These are phyloP conservation scores for Aotus griseimembra DNA, from an alignment of 2,797 vertebrate genomes.

Conservation along the genomic window DNA sequence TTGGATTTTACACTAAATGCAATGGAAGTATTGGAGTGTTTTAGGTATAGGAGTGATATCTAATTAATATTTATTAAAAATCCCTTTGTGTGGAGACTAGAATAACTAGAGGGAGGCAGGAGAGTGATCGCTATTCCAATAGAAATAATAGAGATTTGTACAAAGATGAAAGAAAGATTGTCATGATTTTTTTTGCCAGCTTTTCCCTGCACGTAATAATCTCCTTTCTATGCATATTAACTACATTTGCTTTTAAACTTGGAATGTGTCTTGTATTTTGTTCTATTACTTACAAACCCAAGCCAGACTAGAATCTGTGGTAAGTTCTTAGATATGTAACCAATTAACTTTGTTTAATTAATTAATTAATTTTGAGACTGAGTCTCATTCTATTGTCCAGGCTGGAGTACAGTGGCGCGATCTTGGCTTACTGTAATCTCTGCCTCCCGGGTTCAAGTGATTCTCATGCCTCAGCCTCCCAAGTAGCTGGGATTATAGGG, in stretches of 20 bases:
- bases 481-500: background rate
- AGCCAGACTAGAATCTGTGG: background rate
- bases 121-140: background rate
- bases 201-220: background rate
- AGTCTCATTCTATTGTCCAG: background rate
- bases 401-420: rapidly evolving
- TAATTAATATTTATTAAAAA: constrained; percentile 19
- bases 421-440: background rate
- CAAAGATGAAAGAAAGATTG: background rate
- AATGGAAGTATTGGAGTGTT: background rate
- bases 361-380: background rate
- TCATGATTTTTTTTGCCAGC: background rate
- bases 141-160: constrained; percentile 39
- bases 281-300: constrained; percentile 30
- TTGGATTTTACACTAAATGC: background rate
- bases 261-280: background rate
- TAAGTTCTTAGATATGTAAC: background rate
- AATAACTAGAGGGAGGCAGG: background rate
- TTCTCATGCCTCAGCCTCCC: background rate
- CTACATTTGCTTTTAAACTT: constrained; percentile 35
- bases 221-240: constrained; percentile 15
- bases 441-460: background rate
- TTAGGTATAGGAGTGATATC: background rate
- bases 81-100: background rate
- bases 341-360: background rate